Conservation (phyloP, 1,140 invertebrate species). For the Hydropsyche tenuis region DNA sequence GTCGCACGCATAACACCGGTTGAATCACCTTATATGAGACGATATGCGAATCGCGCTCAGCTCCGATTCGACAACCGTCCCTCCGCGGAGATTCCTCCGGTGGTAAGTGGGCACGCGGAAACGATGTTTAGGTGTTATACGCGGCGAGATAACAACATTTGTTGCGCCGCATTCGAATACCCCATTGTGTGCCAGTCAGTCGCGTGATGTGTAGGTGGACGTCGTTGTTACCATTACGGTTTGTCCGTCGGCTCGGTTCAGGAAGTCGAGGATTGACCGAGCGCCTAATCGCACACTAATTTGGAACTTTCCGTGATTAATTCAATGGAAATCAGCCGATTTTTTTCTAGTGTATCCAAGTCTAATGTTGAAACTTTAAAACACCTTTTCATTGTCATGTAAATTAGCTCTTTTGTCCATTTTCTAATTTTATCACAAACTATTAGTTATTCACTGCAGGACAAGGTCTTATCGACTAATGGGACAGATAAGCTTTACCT, state of each 20-base stretch:
- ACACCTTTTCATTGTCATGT: too few relatives aligned
- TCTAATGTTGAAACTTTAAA: too few relatives aligned
- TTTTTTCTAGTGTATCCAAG: too few relatives aligned
- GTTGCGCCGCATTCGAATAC: slow-evolving; percentile 27
- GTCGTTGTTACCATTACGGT: slow-evolving; percentile 22
- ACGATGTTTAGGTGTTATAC: slow-evolving; percentile 6
- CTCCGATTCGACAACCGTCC: background rate
- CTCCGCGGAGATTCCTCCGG: background rate
- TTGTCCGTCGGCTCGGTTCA: slow-evolving; percentile 5
- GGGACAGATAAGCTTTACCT: too few relatives aligned
- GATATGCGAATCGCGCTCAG: too few relatives aligned
- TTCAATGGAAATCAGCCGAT: too few relatives aligned
- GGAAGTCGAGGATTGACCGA: slow-evolving; percentile 9
- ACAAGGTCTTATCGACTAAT: too few relatives aligned
- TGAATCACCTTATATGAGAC: too few relatives aligned
- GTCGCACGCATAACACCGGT: too few relatives aligned
- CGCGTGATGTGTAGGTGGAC: slow-evolving; percentile 32
- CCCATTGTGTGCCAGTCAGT: slow-evolving; percentile 32
- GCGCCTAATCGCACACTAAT: slow-evolving; percentile 5
- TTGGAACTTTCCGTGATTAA: background rate
- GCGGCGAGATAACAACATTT: slow-evolving; percentile 23
- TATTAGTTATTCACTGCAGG: too few relatives aligned
- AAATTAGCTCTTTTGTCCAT: too few relatives aligned
- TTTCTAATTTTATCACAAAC: too few relatives aligned
- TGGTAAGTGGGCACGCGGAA: background rate